Evolutionary conservation across 2,888 invertebrate species (phyloP).

Genomic region (Oxystoma pomonae): DNA sequence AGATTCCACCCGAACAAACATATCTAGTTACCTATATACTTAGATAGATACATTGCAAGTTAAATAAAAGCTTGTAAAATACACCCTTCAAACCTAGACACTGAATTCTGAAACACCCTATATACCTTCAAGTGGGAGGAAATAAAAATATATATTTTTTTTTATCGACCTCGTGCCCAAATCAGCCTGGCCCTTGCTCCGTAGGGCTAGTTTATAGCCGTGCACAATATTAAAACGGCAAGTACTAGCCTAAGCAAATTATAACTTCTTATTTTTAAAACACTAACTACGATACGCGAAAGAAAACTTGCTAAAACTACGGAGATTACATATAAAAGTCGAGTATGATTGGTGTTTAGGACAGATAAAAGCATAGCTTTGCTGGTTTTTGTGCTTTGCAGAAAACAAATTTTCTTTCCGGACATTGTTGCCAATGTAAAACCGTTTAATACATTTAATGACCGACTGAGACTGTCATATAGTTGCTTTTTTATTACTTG

Average conservation of each 20-base stretch:
- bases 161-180: slow-evolving; percentile 25
- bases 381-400: background rate
- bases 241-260: slow-evolving; percentile 26
- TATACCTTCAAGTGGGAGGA: too few species aligned
- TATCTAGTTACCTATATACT: too few species aligned
- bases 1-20: too few species aligned
- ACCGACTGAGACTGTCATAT: too few species aligned
- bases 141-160: slow-evolving; percentile 27
- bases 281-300: background rate
- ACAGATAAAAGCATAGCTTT: background rate
- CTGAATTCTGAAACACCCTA: too few species aligned
- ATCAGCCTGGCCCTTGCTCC: slow-evolving; percentile 46
- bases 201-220: slow-evolving; percentile 45
- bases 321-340: background rate
- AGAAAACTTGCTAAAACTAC: slow-evolving; percentile 1
- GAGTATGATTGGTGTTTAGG: background rate
- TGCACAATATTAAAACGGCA: slow-evolving; percentile 33
- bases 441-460: too few species aligned
- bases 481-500: too few species aligned
- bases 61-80: too few species aligned
- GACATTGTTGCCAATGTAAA: too few species aligned
- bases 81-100: too few species aligned
- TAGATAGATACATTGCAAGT: too few species aligned
- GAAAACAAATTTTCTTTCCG: too few species aligned
- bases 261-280: slow-evolving; percentile 8